These are phyloP conservation scores for Hyles euphorbiae DNA, from an alignment of 1,140 invertebrate species.

Conservation along the genomic window DNA sequence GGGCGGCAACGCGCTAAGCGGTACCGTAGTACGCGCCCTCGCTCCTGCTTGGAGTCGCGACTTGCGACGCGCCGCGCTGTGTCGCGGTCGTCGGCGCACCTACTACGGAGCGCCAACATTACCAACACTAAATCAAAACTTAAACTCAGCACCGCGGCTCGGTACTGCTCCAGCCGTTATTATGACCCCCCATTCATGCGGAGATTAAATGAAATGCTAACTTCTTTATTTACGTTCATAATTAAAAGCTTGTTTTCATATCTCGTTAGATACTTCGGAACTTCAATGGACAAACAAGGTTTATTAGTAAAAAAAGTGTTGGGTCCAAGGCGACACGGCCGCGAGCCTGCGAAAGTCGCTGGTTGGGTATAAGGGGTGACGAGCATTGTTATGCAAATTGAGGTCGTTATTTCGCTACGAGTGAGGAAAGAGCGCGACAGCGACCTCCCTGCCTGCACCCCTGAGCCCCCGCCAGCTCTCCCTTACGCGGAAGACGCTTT, in stretches of 20 bases:
- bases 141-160: no score
- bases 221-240: not conserved
- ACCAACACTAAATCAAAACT: no score
- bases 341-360: conserved; percentile 67
- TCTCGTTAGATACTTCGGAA: not conserved
- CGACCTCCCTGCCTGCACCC: conserved; percentile 54
- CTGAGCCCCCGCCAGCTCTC: conserved; percentile 48
- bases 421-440: conserved; percentile 71
- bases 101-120: no score
- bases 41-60: no score
- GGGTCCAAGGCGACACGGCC: conserved; percentile 58
- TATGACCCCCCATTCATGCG: no score
- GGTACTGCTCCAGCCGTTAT: no score
- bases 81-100: no score
- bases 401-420: conserved; percentile 74
- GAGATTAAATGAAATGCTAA: no score
- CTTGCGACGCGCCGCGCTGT: no score
- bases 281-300: not conserved
- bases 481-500: conserved; percentile 64
- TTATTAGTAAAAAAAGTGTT: conserved; percentile 49
- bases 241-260: not conserved
- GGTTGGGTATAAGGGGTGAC: conserved; percentile 70
- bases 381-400: conserved; percentile 75
- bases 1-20: not conserved
- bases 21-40: not conserved